Percentiles rank a stretch among this genome's conserved stretches.
phyloP scores from a whole-genome alignment of 2,888 invertebrate species.

The Rotaria sp. region DNA sequence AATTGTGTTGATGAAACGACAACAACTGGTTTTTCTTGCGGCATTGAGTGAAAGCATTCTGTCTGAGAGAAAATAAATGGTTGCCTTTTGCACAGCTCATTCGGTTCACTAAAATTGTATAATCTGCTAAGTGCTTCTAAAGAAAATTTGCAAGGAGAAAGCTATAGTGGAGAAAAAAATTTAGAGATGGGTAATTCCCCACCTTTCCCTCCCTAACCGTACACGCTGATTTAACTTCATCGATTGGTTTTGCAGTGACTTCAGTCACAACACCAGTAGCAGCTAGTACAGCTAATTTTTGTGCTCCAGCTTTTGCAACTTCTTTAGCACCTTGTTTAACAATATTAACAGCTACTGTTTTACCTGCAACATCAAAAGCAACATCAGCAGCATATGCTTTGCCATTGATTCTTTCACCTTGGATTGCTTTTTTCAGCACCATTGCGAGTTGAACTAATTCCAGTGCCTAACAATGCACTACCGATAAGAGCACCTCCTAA shows the following conservation, averaged over 20 bases:
- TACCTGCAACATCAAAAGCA: not conserved
- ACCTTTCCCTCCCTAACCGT: too few relatives aligned
- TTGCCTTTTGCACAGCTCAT: too few relatives aligned
- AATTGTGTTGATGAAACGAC: too few relatives aligned
- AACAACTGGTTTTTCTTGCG: too few relatives aligned
- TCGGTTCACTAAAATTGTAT: too few relatives aligned
- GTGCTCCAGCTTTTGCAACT: not conserved
- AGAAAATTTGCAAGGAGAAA: too few relatives aligned
- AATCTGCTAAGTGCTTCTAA: too few relatives aligned
- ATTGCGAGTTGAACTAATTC: not conserved
- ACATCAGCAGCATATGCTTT: not conserved
- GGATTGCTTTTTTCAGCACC: not conserved
- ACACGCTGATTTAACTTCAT: conserved; percentile 21
- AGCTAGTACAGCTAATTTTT: not conserved
- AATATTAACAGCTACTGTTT: not conserved
- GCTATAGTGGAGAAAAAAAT: too few relatives aligned
- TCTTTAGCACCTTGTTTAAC: not conserved
- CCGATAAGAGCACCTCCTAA: not conserved
- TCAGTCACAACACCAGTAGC: not conserved
- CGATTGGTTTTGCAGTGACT: not conserved
- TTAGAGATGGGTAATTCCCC: too few relatives aligned
- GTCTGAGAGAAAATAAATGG: too few relatives aligned
- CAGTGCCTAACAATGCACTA: not conserved
- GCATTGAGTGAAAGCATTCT: too few relatives aligned
- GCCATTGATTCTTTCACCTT: not conserved